Conservation (phyloP, 2,888 invertebrate species). For the Catonia carolina region DNA sequence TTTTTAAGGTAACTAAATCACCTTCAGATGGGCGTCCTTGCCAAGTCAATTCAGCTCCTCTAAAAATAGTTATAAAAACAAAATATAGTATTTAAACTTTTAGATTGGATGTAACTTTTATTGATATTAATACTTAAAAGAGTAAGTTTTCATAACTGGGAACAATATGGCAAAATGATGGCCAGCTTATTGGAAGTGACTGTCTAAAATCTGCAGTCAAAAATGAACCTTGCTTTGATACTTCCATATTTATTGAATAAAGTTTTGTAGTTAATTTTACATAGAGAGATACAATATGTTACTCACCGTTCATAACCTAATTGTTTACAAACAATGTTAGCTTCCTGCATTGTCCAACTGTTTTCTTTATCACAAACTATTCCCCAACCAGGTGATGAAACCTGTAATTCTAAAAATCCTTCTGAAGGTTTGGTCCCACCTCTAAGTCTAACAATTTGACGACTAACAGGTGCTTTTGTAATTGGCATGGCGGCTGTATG, state of each 20-base stretch:
- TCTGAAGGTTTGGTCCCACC: slow-evolving; percentile 43
- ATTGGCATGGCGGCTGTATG: neutral
- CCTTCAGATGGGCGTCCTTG: slow-evolving; percentile 42
- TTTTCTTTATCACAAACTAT: slow-evolving; percentile 46
- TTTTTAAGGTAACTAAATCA: slow-evolving; percentile 33
- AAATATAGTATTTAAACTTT: neutral
- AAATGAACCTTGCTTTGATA: too few relatives aligned
- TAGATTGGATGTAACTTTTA: neutral
- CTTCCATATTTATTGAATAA: too few relatives aligned
- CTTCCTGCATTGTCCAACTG: slow-evolving; percentile 47
- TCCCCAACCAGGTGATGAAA: slow-evolving; percentile 45
- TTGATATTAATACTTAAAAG: neutral
- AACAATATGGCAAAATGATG: neutral
- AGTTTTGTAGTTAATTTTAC: too few relatives aligned
- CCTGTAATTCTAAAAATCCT: slow-evolving; percentile 46
- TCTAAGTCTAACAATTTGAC: slow-evolving; percentile 43
- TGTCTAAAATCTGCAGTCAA: too few relatives aligned
- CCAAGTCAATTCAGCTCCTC: slow-evolving; percentile 47
- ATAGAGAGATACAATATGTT: too few relatives aligned
- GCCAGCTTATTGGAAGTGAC: neutral
- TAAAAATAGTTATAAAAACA: slow-evolving; percentile 34
- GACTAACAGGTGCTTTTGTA: slow-evolving; percentile 29
- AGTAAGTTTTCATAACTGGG: neutral
- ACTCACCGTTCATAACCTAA: slow-evolving; percentile 41
- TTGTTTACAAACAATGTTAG: slow-evolving; percentile 47